Conservation (phyloP, 2,888 invertebrate genomes). For the Lithosia quadra region DNA sequence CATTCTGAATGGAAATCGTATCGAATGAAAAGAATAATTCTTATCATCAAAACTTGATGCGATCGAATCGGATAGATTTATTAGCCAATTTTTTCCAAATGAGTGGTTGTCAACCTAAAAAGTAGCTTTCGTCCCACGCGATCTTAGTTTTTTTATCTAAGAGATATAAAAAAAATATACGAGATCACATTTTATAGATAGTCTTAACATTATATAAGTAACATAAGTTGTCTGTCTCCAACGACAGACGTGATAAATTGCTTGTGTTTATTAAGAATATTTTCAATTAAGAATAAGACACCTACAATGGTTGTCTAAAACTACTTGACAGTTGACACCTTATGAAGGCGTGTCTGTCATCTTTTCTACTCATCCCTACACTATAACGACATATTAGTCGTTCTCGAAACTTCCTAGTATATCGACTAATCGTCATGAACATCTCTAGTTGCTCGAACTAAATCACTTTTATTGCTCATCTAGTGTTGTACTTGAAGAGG, state of each 20-base stretch:
- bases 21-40: background rate
- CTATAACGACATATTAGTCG: constrained; percentile 30
- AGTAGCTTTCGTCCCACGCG: constrained; percentile 58
- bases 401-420: constrained; percentile 26
- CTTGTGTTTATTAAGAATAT: constrained; percentile 77
- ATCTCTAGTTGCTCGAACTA: constrained; percentile 25
- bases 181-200: constrained; percentile 79
- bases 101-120: background rate
- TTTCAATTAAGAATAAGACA: constrained; percentile 58
- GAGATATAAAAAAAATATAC: constrained; percentile 63
- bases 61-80: background rate
- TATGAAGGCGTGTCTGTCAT: constrained; percentile 22
- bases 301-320: constrained; percentile 37
- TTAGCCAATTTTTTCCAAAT: background rate
- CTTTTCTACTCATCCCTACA: constrained; percentile 19
- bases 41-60: background rate
- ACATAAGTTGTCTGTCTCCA: constrained; percentile 49
- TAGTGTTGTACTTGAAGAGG: constrained; percentile 28
- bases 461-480: constrained; percentile 41
- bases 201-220: constrained; percentile 54
- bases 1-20: background rate
- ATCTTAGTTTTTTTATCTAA: constrained; percentile 69
- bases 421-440: constrained; percentile 29
- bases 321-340: constrained; percentile 33
- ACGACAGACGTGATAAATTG: constrained; percentile 67